phyloP scores from a whole-genome alignment of 1,140 invertebrate species.

The Aphidius ervi region DNA sequence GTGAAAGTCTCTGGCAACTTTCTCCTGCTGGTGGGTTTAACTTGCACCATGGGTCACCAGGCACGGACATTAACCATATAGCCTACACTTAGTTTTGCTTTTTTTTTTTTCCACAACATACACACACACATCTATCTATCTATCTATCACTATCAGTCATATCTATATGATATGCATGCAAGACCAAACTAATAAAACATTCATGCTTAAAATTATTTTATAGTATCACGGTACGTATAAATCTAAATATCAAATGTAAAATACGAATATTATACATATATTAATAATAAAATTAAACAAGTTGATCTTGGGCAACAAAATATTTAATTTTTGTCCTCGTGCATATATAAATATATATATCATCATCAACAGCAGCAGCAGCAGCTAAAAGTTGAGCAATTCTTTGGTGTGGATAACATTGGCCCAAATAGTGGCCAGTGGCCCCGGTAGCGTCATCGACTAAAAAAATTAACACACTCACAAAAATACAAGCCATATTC shows the following conservation, averaged over 20 bases:
- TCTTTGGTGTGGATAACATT: conserved; percentile 37
- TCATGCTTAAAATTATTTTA: too few species aligned
- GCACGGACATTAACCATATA: conserved; percentile 42
- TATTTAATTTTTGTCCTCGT: too few species aligned
- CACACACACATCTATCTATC: too few species aligned
- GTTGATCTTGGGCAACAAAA: too few species aligned
- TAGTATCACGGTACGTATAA: too few species aligned
- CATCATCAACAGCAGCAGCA: too few species aligned
- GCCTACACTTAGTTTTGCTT: conserved; percentile 26
- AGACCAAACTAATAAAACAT: background rate
- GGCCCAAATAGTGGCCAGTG: conserved; percentile 47
- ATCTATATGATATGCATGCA: background rate
- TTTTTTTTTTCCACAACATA: background rate
- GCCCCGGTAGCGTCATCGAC: conserved; percentile 25
- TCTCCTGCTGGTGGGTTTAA: conserved; percentile 46
- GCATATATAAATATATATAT: too few species aligned
- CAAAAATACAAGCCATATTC: background rate
- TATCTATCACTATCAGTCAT: too few species aligned
- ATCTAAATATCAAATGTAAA: too few species aligned
- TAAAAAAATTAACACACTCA: too few species aligned
- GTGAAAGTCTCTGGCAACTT: conserved; percentile 52
- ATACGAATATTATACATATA: too few species aligned
- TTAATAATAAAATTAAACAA: too few species aligned
- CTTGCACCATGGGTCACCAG: conserved; percentile 51
- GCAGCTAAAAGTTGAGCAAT: conserved; percentile 2